Base-by-base conservation (phyloP, 2,113 vertebrate genomes). In the Malaclemys terrapin region DNA sequence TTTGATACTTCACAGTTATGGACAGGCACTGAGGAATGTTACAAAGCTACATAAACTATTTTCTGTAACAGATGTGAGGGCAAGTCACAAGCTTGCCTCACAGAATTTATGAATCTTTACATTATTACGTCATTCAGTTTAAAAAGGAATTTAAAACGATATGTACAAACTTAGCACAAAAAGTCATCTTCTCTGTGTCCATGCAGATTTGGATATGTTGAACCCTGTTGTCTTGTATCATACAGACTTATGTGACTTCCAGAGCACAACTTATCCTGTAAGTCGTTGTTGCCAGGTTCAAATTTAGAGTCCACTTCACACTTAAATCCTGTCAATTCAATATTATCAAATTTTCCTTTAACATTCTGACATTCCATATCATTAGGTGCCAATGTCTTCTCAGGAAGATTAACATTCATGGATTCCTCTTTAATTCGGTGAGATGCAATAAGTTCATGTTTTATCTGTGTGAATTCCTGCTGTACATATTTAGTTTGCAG, bases 21-120 rank as follows among this genome's bases (percentile, higher is more conserved):
- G 98, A 99, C 99, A 99, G 99, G 99, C 99, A 99, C 99, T 99
- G 99, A 99, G 99, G 99, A 99, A 99, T 99, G 98, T 98, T 98
- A 98, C 98, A 98, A 98, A 98, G 99, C 99, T 99, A 99, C 99
- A 99, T 99, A 97, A 98, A 98, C 98, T 98, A 98, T 98, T 95
- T 98, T 98, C 98, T 96, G 98, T 98, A 98, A 99, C 98, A 98
- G 98, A 98, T 97, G 97, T 62, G 72, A 97, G 97, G 98, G 95
- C 98, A 98, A 98, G 98, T 96, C 95, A 96, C 93, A 97, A 93
- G 95, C 98, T 96, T 96, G 97, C 98, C 98, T 97, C 97, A 97
- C 96, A 97, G 95, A 98, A 97, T 96, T 98, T 97, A 98, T 97
- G 95, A 98, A 98, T 98, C 97, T 98, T 98, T 98, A 98, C 98